Evolutionary conservation across 92 coral and sea anemone species (phyloP).

Genomic region (Chrysogorgia sp.): DNA sequence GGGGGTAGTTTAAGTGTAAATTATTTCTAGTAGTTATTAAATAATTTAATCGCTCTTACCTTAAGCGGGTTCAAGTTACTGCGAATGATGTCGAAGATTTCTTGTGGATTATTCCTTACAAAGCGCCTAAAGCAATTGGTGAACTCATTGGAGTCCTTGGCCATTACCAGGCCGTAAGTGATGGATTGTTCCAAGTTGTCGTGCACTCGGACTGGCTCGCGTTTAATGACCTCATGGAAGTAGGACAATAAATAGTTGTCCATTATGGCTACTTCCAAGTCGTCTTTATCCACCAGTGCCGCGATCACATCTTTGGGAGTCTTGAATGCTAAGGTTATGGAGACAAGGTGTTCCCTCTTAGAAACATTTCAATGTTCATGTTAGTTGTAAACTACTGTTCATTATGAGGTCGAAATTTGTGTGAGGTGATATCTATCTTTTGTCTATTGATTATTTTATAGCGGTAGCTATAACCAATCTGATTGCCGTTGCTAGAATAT

Average conservation of each 20-base stretch:
- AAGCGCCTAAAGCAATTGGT: slow-evolving; percentile 78
- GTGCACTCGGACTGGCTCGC: slow-evolving; percentile 81
- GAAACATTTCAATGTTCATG: too few species aligned
- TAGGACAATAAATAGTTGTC: slow-evolving; percentile 92
- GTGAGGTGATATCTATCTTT: too few species aligned
- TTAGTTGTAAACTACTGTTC: too few species aligned
- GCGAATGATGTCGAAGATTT: slow-evolving; percentile 87
- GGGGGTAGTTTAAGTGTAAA: too few species aligned
- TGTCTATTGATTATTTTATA: too few species aligned
- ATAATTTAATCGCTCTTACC: slow-evolving; percentile 52
- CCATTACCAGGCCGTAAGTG: slow-evolving; percentile 82
- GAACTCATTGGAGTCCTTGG: slow-evolving; percentile 67
- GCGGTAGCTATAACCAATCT: too few species aligned
- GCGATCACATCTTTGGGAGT: slow-evolving; percentile 69
- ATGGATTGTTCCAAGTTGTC: slow-evolving; percentile 85
- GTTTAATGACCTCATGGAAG: slow-evolving; percentile 74
- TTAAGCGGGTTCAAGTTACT: slow-evolving; percentile 82
- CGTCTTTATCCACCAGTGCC: slow-evolving; percentile 63
- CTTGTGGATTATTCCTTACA: slow-evolving; percentile 89
- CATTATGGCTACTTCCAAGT: slow-evolving; percentile 76
- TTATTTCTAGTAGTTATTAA: background rate
- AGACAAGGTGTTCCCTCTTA: background rate
- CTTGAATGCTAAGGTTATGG: slow-evolving; percentile 66
- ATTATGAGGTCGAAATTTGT: too few species aligned
- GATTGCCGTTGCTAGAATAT: too few species aligned